Conservation (phyloP, 2,113 vertebrate species). For the Danio rerio region GRCz12tu NC_133177.1:52315001-52315500, state of each 20-base stretch:
- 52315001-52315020: neutral
- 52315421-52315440: constrained; percentile 63
- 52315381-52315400: constrained; percentile 69
- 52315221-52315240: constrained; percentile 74
- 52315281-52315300: constrained; percentile 63
- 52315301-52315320: constrained; percentile 76
- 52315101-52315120: neutral
- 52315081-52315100: neutral
- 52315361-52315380: constrained; percentile 66
- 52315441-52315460: constrained; percentile 75
- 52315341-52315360: constrained; percentile 59
- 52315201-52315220: constrained; percentile 72
- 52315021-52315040: too few species aligned
- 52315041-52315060: neutral
- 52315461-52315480: neutral
- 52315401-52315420: constrained; percentile 56
- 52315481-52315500: constrained; percentile 5
- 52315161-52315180: constrained; percentile 77
- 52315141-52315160: constrained; percentile 65
- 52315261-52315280: constrained; percentile 62
- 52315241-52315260: constrained; percentile 77
- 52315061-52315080: neutral
- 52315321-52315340: constrained; percentile 72
- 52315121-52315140: too few species aligned
- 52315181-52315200: constrained; percentile 69